Base-by-base conservation (phyloP, 2,797 vertebrate genomes). In the Gymnoscopelus braueri region DNA sequence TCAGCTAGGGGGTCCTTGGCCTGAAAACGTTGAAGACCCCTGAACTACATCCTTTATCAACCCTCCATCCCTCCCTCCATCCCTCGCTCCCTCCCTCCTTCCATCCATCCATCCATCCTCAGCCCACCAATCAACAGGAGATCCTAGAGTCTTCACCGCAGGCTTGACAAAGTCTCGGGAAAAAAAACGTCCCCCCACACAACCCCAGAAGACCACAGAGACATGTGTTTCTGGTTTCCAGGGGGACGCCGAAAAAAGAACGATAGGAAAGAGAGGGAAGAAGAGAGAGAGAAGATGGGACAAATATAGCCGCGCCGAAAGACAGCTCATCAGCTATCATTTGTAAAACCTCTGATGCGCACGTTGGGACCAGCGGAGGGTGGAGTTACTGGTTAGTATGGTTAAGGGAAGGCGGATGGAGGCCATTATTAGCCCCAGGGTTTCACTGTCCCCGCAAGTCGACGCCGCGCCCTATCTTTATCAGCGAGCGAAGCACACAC, bases 161-260 rank as follows among this genome's bases (percentile, higher is more conserved):
- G 3, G 53, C 52, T 65, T 57, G 44, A 65, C 49, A 23, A 61
- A 1, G 44, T 50, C 13, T 35, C 15, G 26, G 2, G 6, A 50
- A 52, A 56, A 56, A 26, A 14, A 44, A 23, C n/a, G 3, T 44
- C 7, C 8, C n/a, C 11, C 19, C 1, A n/a, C 3, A 4, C 15
- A 8, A 3, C 5, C 63, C 23, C 39, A 44, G 7, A 44, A 2
- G 35, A 64, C 77, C 68, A 12, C 78, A n/a, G 5, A 60, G 47
- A 78, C 82, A 81, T 79, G 80, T 87, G 89, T 79, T 82, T 69
- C 70, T 84, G 80, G 69, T 87, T 86, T 70, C 32, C 71, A 66
- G 79, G 74, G 58, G 66, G 71, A 62, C 71, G 77, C 61, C 82
- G 57, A 79, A 77, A 63, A 12, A 0, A 56, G 49, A 10, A 52